Conservation (phyloP, 2,113 vertebrate species). For the Barbus barbus region DNA sequence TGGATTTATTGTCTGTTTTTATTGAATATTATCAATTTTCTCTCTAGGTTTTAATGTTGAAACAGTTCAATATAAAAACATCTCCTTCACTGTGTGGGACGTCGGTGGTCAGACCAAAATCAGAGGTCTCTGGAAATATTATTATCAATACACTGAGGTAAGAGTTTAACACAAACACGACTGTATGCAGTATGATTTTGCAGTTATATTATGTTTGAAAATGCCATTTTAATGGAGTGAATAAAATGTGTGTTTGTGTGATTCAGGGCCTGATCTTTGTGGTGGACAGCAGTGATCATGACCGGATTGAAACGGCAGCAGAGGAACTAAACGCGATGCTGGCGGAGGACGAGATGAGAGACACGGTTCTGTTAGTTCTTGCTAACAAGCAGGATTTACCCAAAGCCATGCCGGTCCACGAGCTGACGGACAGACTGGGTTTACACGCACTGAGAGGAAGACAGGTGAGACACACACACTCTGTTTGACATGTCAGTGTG, state of each 20-base stretch:
- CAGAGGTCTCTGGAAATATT: constrained; percentile 82
- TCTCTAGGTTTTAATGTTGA: constrained; percentile 86
- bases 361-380: constrained; percentile 83
- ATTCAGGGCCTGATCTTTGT: constrained; percentile 82
- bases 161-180: neutral
- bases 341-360: constrained; percentile 82
- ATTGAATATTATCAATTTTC: too few relatives aligned
- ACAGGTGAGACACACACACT: constrained; percentile 54
- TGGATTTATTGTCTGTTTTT: too few relatives aligned
- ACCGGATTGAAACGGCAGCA: constrained; percentile 75
- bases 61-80: constrained; percentile 83
- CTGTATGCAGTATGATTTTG: neutral
- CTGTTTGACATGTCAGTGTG: constrained; percentile 64
- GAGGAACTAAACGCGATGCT: constrained; percentile 77
- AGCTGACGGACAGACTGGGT: constrained; percentile 87
- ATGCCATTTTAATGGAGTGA: neutral
- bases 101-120: constrained; percentile 84
- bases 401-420: constrained; percentile 84
- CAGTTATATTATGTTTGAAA: neutral
- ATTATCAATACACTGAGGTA: constrained; percentile 86
- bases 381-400: constrained; percentile 90
- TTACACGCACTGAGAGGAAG: constrained; percentile 80
- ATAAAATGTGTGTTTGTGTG: neutral
- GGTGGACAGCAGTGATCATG: constrained; percentile 83
- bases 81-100: constrained; percentile 85